A percentile compares a stretch with the other conserved stretches of the same genome.
Evolutionary conservation across 1,140 invertebrate genomes (phyloP).

Genomic region (Rhysida immarginata): DNA sequence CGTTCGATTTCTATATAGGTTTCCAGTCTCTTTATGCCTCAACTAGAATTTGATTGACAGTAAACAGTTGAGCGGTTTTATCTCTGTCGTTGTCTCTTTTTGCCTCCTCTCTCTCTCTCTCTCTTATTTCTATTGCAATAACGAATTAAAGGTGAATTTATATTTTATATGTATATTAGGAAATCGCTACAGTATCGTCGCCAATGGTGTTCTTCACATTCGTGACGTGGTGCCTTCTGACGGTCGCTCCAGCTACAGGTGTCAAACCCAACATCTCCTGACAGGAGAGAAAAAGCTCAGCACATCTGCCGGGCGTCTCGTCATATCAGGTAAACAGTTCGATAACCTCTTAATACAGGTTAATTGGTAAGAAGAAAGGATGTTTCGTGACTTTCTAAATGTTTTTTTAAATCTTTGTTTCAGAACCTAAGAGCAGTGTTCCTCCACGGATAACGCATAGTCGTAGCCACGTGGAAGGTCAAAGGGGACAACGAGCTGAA

Average conservation of each 20-base stretch:
- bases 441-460: not conserved
- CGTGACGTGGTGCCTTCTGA: constrained; percentile 53
- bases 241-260: constrained; percentile 58
- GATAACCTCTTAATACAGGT: no score
- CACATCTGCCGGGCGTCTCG: constrained; percentile 42
- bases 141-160: no score
- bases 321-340: constrained; percentile 46
- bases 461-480: constrained; percentile 44
- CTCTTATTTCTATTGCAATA: no score
- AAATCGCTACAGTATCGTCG: constrained; percentile 65
- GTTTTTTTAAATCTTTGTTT: no score
- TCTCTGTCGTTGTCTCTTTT: no score
- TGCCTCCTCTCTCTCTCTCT: no score
- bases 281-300: constrained; percentile 51
- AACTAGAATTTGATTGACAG: no score
- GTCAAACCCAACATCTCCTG: constrained; percentile 64
- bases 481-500: constrained; percentile 30
- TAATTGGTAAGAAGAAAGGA: no score
- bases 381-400: no score
- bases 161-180: constrained; percentile 41
- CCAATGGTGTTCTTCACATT: constrained; percentile 69
- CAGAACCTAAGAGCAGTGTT: not conserved
- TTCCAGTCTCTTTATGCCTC: no score
- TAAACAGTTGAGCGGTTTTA: no score
- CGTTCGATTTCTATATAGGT: no score